Base-by-base conservation (phyloP, 1,140 invertebrate genomes). In the Caenorhabditis remanei region DNA sequence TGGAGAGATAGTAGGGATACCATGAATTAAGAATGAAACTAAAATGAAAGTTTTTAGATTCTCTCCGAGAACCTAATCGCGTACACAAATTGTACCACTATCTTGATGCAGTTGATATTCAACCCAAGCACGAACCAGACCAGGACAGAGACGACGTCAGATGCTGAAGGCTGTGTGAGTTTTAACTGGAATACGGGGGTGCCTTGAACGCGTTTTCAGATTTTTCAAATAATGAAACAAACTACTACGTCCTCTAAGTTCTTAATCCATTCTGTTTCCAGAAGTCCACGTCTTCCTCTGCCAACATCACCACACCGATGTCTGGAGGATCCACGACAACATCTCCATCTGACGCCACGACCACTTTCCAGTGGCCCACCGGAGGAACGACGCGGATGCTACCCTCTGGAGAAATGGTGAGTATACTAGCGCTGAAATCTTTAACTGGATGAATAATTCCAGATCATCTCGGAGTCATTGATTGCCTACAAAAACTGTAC, bases 401-500 rank as follows among this genome's bases (percentile, higher is more conserved):
- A 0, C 71, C 71, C 2, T 79, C 71, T 24, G 71, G 71, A 79
- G 71, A 79, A 50, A 79, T 79, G 7, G 71, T 79, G 53, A 50
- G 46, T 4, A 0, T 43, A 11, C 9, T 65, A 40, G 16, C 56
- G 16, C 9, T 65, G 9, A 11, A 14, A 9, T n/a, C 56, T 8
- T 58, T 58, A 19, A 58, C 19, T 8, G n/a, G 19, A 50, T 24
- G 3, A 4, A 2, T 13, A 16, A 14, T 41, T 67, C 19, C 65
- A 71, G 65, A 71, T 79, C 14, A n/a, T 79, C 13, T 79, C 71
- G 9, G 71, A 50, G 46, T 21, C 46, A 2, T n/a, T 79, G 40
- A 48, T 50, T 24, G 46, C 71, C 46, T 79, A 79, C n/a, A 79
- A 50, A 11, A 79, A 50, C 71, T 71, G 65, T 46, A 71, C 65